phyloP scores from a whole-genome alignment of 1,140 invertebrate species.

The Popillia japonica region DNA sequence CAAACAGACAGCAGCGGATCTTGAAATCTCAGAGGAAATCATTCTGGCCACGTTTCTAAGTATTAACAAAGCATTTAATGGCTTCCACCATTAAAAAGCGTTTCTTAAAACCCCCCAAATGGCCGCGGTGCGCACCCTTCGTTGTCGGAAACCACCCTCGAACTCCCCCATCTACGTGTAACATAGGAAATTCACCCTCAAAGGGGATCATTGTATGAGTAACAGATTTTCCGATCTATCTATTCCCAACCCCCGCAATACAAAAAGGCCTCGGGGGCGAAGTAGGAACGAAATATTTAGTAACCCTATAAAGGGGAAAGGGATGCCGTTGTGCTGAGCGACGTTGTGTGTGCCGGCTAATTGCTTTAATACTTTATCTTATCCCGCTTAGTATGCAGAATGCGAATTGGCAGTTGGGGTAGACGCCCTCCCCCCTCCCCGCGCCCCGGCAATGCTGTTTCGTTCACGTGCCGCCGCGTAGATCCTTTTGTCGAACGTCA shows the following conservation, averaged over 20 bases:
- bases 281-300: neutral
- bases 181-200: constrained; percentile 1
- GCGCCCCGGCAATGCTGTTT: neutral
- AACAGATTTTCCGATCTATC: constrained; percentile 10
- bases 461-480: neutral
- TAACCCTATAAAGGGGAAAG: neutral
- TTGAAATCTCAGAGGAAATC: neutral
- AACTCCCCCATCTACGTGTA: neutral
- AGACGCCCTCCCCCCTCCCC: neutral
- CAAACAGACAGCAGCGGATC: neutral
- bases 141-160: neutral
- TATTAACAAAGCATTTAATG: constrained; percentile 19
- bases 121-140: neutral
- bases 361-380: neutral
- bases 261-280: neutral
- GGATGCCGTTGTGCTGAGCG: neutral
- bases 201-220: neutral
- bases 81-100: constrained; percentile 2
- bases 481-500: neutral
- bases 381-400: neutral
- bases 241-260: neutral
- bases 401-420: neutral
- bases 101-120: neutral
- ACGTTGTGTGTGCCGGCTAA: neutral
- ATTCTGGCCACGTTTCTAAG: neutral